Percentiles rank a stretch among this genome's conserved stretches.
Evolutionary conservation across 2,888 invertebrate genomes (phyloP).

Genomic region (Oasisia sp.): DNA sequence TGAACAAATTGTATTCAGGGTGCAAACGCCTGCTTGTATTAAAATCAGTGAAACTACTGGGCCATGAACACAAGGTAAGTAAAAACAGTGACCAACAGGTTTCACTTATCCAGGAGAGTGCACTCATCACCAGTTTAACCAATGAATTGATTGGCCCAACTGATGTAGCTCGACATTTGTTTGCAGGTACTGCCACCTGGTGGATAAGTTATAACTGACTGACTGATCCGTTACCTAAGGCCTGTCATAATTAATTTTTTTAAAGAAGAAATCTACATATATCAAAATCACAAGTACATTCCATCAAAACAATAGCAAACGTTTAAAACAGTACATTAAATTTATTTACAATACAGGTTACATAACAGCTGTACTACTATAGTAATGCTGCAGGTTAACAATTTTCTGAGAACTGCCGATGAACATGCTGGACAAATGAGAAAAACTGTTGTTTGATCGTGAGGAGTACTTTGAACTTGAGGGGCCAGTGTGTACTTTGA

Average conservation of each 20-base stretch:
- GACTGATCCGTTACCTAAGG: too few relatives aligned
- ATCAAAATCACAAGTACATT: neutral
- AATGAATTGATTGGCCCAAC: neutral
- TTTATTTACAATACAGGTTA: neutral
- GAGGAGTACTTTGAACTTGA: too few relatives aligned
- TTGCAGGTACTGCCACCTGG: slow-evolving; percentile 13
- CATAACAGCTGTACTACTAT: neutral
- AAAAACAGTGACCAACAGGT: too few relatives aligned
- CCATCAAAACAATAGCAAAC: neutral
- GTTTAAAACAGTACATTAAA: neutral
- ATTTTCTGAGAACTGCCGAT: neutral
- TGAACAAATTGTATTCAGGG: too few relatives aligned
- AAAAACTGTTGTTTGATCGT: neutral
- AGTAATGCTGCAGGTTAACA: neutral
- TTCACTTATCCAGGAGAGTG: too few relatives aligned
- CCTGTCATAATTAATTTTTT: neutral
- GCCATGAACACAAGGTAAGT: too few relatives aligned
- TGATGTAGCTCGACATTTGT: neutral
- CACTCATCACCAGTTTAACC: too few relatives aligned
- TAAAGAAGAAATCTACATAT: neutral
- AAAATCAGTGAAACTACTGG: too few relatives aligned
- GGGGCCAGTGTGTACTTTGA: too few relatives aligned
- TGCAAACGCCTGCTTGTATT: too few relatives aligned
- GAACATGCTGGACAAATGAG: neutral
- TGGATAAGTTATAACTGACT: neutral